Evolutionary conservation across 1,140 invertebrate species (phyloP).

Genomic region (Leptinotarsa lineolata): DNA sequence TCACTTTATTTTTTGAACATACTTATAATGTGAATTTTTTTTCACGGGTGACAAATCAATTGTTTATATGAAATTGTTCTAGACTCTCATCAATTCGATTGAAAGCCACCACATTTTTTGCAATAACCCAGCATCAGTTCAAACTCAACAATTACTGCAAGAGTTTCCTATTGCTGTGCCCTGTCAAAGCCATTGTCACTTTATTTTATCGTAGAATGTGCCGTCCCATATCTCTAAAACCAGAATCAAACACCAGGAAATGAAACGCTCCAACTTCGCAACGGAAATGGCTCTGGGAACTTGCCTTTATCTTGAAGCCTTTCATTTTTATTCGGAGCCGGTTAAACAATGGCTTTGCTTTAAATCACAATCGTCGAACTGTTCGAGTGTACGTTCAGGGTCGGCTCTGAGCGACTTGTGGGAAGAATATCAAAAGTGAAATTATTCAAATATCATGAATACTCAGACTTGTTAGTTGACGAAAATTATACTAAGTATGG

Average conservation of each 20-base stretch:
- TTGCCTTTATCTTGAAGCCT: constrained; percentile 25
- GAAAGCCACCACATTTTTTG: no score
- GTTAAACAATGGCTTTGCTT: constrained; percentile 17
- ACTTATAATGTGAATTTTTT: no score
- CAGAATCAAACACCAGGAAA: constrained; percentile 14
- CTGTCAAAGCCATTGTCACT: not conserved
- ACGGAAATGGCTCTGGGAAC: constrained; percentile 21
- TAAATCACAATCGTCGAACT: constrained; percentile 20
- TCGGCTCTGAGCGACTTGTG: not conserved
- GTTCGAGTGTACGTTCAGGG: constrained; percentile 3
- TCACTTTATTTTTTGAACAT: no score
- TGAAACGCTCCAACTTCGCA: constrained; percentile 17
- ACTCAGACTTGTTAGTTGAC: no score
- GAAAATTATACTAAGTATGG: no score
- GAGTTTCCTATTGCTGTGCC: no score
- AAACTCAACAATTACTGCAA: no score
- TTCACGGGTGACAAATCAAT: no score
- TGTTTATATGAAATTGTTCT: no score
- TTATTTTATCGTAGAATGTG: not conserved
- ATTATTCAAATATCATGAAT: no score
- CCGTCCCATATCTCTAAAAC: constrained; percentile 1
- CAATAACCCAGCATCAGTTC: no score
- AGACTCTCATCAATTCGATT: no score
- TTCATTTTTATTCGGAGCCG: constrained; percentile 11
- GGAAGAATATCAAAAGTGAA: not conserved